Conservation (phyloP, 1,140 invertebrate species). For the Drosophila quadrilineata region DNA sequence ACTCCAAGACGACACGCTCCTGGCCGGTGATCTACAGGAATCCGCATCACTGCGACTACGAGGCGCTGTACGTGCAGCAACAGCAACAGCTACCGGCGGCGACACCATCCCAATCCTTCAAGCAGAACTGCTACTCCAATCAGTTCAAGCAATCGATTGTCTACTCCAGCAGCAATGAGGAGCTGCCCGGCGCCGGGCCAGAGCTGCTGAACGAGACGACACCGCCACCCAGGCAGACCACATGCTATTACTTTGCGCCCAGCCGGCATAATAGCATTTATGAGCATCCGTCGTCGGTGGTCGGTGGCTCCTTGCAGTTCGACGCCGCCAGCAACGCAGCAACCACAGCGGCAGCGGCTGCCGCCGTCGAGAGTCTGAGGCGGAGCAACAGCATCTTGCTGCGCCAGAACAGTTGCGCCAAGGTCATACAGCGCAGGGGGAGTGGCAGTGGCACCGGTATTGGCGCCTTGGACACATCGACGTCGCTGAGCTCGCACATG, state of each 20-base stretch:
- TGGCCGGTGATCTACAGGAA: constrained; percentile 81
- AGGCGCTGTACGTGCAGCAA: constrained; percentile 76
- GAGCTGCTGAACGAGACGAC: constrained; percentile 22
- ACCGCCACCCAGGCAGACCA: constrained; percentile 54
- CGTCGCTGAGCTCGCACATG: constrained; percentile 71
- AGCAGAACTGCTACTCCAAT: constrained; percentile 78
- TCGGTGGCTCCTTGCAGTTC: constrained; percentile 74
- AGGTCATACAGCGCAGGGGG: constrained; percentile 66
- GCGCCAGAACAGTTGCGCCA: constrained; percentile 75
- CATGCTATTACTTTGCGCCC: constrained; percentile 76
- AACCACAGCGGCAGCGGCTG: constrained; percentile 70
- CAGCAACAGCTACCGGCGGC: constrained; percentile 28
- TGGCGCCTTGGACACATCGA: constrained; percentile 48
- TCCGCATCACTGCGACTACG: constrained; percentile 80
- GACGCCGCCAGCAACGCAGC: constrained; percentile 54
- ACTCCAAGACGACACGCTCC: constrained; percentile 78
- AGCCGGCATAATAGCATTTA: constrained; percentile 80
- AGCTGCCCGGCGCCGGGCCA: constrained; percentile 41
- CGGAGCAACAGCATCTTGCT: constrained; percentile 74
- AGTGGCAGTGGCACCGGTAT: constrained; percentile 47
- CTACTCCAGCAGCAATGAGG: constrained; percentile 78
- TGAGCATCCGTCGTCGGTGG: constrained; percentile 77
- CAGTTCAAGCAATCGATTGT: constrained; percentile 79
- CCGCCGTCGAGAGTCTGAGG: constrained; percentile 71
- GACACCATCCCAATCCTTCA: constrained; percentile 49